Percentiles rank a stretch among this genome's conserved stretches.
Evolutionary conservation across 64 coral and sea anemone species (phyloP).

Genomic region (Actinia equina): DNA sequence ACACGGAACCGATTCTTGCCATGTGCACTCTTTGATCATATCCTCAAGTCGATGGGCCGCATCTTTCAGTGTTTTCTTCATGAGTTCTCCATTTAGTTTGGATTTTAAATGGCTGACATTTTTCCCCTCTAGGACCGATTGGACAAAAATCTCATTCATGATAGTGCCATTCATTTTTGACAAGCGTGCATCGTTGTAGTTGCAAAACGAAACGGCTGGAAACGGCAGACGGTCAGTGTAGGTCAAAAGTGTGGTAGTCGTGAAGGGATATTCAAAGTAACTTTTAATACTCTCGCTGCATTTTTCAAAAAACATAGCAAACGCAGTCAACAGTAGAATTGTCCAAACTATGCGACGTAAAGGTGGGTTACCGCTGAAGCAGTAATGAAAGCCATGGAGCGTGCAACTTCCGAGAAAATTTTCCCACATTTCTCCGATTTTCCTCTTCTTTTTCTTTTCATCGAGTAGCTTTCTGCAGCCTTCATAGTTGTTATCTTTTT

Average conservation of each 20-base stretch:
- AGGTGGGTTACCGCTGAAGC: constrained; percentile 75
- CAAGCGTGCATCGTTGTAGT: constrained; percentile 78
- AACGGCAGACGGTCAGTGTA: constrained; percentile 71
- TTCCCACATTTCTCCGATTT: constrained; percentile 70
- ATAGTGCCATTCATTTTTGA: constrained; percentile 84
- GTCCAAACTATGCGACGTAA: constrained; percentile 73
- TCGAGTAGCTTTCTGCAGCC: constrained; percentile 55
- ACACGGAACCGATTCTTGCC: constrained; percentile 48
- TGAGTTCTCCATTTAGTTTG: constrained; percentile 46
- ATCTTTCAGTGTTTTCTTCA: constrained; percentile 38
- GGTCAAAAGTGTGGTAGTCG: constrained; percentile 73
- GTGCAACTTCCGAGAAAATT: constrained; percentile 67
- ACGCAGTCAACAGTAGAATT: constrained; percentile 63
- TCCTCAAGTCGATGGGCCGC: constrained; percentile 60
- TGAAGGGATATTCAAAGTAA: constrained; percentile 82
- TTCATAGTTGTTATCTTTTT: constrained; percentile 49
- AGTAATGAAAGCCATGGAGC: constrained; percentile 84
- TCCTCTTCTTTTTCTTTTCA: constrained; percentile 65
- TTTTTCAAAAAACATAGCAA: constrained; percentile 84
- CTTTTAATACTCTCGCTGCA: constrained; percentile 67
- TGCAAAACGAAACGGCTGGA: constrained; percentile 75
- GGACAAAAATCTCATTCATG: constrained; percentile 44
- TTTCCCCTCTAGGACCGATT: constrained; percentile 17
- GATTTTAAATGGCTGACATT: constrained; percentile 28
- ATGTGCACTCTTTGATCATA: constrained; percentile 71